Base-by-base conservation (phyloP, 2,888 invertebrate species). In the Psylliodes chrysocephalus region DNA sequence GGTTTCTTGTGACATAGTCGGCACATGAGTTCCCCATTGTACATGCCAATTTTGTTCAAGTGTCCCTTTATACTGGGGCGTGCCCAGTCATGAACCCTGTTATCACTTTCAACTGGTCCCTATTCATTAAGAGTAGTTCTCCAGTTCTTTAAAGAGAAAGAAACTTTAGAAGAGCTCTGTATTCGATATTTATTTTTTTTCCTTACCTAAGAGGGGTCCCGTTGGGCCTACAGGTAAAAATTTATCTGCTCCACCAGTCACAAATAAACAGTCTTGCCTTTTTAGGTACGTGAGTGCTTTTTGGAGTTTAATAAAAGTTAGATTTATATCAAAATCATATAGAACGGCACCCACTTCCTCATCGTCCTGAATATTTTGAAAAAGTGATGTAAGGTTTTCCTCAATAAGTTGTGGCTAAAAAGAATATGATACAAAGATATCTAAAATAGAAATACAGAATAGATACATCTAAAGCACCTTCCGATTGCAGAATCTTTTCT, bases 311-410 rank as follows among this genome's bases (percentile, higher is more conserved):
- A 84, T 76, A 66, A 85, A 81, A 69, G 85, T 87, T 3, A 85
- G 75, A 71, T 82, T 83, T 47, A 84, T 77, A 68, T 87, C 86
- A 40, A 85, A 82, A 73, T 87, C 88, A 17, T 85, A 78, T 0
- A 88, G 82, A 14, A 88, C 86, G 0, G 87, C 88, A 7, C 87
- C 86, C 0, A 87, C 81, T 14, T 84, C 83, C 1, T 78, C 77
- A 60, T 86, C 83, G 38, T 85, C 84, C 42, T 71, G 66, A 6
- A 83, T 66, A 5, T 67, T 40, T 10, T 46, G 8, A 8, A 60
- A 1, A 6, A 66, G 10, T 6, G 4, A n/a, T 2, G 18, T 10
- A 6, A 51, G 1, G 5, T 15, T 17, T 14, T 66, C 59, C 18
- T 59, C 66, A 12, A 60, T 63, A 10, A 18, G 3, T 46, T 53